These are phyloP conservation scores for Protodeltote pygarga DNA, from an alignment of 2,888 invertebrate genomes.

Conservation along the genomic window DNA sequence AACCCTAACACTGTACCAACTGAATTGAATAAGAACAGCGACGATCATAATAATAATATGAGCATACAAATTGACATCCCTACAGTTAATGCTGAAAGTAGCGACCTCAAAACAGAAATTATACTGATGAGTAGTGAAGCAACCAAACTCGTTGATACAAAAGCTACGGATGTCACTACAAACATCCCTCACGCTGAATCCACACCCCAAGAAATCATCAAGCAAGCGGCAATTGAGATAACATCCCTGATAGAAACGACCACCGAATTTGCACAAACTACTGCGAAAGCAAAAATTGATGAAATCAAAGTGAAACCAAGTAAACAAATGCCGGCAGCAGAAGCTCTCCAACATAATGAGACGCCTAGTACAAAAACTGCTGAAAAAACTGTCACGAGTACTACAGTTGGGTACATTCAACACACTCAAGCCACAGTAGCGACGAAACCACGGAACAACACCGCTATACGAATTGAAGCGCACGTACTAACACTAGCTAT, in stretches of 20 bases:
- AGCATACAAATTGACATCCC: conserved; percentile 41
- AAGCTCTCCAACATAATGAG: conserved; percentile 70
- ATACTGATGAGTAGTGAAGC: conserved; percentile 35
- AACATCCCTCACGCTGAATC: conserved; percentile 1
- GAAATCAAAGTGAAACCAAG: conserved; percentile 25
- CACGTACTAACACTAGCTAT: conserved; percentile 33
- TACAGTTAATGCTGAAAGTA: conserved; percentile 18
- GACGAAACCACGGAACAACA: conserved; percentile 46
- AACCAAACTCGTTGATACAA: conserved; percentile 11
- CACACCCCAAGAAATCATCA: conserved; percentile 15
- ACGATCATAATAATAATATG: conserved; percentile 15
- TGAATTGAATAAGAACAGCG: conserved; percentile 10
- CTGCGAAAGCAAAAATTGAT: conserved; percentile 14
- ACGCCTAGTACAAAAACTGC: conserved; percentile 58
- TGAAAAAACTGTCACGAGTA: conserved; percentile 47
- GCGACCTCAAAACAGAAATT: conserved; percentile 43
- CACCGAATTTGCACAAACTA: conserved; percentile 18
- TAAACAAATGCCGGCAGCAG: conserved; percentile 66
- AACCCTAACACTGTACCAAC: not conserved
- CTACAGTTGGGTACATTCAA: conserved; percentile 25
- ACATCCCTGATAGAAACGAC: conserved; percentile 17
- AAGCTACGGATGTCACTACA: not conserved
- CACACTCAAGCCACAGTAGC: conserved; percentile 26
- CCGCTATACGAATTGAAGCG: conserved; percentile 27
- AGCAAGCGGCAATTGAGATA: conserved; percentile 12